Evolutionary conservation across 2,797 vertebrate species (phyloP), one percentile per base, ranked within the genome.

Genomic region (Antennarius maculatus): DNA sequence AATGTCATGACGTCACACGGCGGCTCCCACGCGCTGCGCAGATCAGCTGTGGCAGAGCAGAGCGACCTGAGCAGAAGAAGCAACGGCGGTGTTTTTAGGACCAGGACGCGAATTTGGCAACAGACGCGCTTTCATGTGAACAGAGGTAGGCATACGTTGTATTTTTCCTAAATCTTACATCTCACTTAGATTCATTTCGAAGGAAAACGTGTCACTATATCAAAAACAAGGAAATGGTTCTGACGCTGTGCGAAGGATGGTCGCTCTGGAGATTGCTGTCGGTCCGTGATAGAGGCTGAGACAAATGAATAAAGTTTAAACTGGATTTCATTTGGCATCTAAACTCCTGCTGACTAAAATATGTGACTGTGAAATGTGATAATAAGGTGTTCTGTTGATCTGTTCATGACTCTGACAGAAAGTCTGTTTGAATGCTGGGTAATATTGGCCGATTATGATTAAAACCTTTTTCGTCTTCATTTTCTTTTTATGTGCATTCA

Each of bases 1-100:
- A 39, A 55, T 5, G 29, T 42, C 34, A 27, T 90, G 86, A 89
- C 90, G 86, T 91, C 87, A 91, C 65, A 2, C 18, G 69, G 76
- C 60, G 72, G 71, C 79, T 77, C 71, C 64, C 60, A 49, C 31
- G 0, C 70, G 0, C 75, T 50, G 70, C 55, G 27, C 75, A 71
- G 69, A 75, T 72, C 85, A 82, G 88, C 80, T 82, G 84, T 71
- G 49, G 53, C n/a, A 0, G 56, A 50, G 49, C 56, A 12, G 41
- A 60, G 61, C 14, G 7, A 23, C 5, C 29, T 23, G 6, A 23
- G 18, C n/a, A 13, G 42, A 16, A 14, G 54, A 41, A 8, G 64
- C 12, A 8, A 43, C 0, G 9, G 17, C 12, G 39, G 5, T 5
- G 16, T 9, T 42, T 31, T 34, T 2, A 45, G 34, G 62, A 29